Evolutionary conservation across 1,140 invertebrate species (phyloP).

Genomic region (Lycorma delicatula): DNA sequence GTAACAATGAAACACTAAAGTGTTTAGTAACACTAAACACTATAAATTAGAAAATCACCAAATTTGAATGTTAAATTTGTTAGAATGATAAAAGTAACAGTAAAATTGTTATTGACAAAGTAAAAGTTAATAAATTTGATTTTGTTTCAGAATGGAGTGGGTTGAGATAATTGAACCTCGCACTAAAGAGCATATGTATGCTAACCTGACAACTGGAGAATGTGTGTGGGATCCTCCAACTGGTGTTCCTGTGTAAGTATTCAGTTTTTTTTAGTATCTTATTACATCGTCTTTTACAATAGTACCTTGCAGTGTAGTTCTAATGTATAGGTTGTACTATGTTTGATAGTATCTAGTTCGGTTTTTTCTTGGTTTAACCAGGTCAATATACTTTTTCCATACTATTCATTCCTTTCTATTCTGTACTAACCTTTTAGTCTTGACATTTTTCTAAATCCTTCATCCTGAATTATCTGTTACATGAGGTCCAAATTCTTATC

Average conservation of each 20-base stretch:
- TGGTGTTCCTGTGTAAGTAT: conserved; percentile 64
- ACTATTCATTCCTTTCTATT: too few relatives aligned
- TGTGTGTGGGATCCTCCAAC: conserved; percentile 95
- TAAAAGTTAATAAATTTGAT: background rate
- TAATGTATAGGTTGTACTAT: too few relatives aligned
- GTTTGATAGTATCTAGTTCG: too few relatives aligned
- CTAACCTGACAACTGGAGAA: conserved; percentile 94
- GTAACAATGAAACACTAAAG: too few relatives aligned
- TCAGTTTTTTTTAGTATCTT: conserved; percentile 9
- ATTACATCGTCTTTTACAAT: background rate
- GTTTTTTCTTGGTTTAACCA: too few relatives aligned
- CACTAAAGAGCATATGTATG: conserved; percentile 97
- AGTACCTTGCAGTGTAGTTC: background rate
- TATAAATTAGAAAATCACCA: background rate
- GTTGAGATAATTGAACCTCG: conserved; percentile 98
- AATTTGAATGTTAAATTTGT: background rate
- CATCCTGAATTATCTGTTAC: too few relatives aligned
- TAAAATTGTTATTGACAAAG: background rate
- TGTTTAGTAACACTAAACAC: background rate
- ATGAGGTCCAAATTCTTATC: too few relatives aligned
- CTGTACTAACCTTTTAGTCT: too few relatives aligned
- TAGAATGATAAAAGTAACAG: background rate
- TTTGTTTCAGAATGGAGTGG: conserved; percentile 74
- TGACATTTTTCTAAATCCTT: too few relatives aligned
- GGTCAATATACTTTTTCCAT: too few relatives aligned